A percentile compares a stretch with the other conserved stretches of the same genome.
Conservation (phyloP, 2,797 vertebrate genomes). For the Sus cebifrons region DNA sequence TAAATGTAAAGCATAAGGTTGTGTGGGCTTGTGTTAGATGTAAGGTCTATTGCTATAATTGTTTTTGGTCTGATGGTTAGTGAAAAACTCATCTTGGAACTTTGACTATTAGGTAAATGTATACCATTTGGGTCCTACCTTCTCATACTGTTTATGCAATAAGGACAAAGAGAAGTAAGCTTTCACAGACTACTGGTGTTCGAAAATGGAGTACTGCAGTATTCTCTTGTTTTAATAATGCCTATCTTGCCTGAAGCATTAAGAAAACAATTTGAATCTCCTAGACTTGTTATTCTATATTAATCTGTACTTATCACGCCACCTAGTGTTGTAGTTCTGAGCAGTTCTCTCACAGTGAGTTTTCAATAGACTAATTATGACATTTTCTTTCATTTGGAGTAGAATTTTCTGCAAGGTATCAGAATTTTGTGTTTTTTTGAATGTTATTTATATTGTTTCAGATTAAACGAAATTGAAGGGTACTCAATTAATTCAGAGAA, state of each 20-base stretch:
- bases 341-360: background rate
- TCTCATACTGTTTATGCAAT: slow-evolving; percentile 51
- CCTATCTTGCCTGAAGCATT: slow-evolving; percentile 70
- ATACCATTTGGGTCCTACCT: slow-evolving; percentile 45
- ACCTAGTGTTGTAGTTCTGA: slow-evolving; percentile 75
- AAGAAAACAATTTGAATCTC: slow-evolving; percentile 79
- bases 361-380: background rate
- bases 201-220: slow-evolving; percentile 73
- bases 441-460: background rate
- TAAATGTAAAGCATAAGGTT: background rate
- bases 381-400: slow-evolving; percentile 58
- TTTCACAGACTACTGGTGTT: slow-evolving; percentile 69
- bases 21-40: slow-evolving; percentile 2
- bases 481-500: background rate
- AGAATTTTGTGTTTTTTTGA: background rate
- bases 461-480: background rate
- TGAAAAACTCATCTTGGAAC: slow-evolving; percentile 51
- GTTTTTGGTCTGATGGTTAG: background rate
- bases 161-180: slow-evolving; percentile 49
- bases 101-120: slow-evolving; percentile 61
- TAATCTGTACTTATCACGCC: slow-evolving; percentile 68
- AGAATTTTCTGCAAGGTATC: background rate
- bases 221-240: slow-evolving; percentile 82
- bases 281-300: background rate
- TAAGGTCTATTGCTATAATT: slow-evolving; percentile 61